A percentile compares a stretch with the other conserved stretches of the same genome.
Evolutionary conservation across 1,140 invertebrate genomes (phyloP).

Genomic region (Camponotus pennsylvanicus): DNA sequence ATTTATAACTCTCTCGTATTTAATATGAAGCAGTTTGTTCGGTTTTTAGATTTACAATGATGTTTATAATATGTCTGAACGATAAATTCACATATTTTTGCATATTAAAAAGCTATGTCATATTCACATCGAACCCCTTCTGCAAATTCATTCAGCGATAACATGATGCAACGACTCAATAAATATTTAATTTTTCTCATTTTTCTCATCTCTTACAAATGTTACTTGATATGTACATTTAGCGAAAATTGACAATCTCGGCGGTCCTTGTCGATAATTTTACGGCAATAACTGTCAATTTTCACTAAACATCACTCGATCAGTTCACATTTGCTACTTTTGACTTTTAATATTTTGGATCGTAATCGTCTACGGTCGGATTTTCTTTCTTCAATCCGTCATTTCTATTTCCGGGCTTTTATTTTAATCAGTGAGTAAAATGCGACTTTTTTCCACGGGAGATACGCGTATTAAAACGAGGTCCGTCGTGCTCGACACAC

Average conservation of each 20-base stretch:
- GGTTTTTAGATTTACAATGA: conserved; percentile 4
- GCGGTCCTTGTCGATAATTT: not conserved
- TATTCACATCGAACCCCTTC: not conserved
- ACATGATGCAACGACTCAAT: not conserved
- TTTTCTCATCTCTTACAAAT: not conserved
- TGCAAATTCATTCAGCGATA: not conserved
- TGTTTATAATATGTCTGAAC: not conserved
- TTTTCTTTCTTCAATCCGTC: not conserved
- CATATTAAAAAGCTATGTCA: not conserved
- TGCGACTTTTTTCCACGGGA: conserved; percentile 21
- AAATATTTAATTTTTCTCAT: not conserved
- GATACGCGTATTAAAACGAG: conserved; percentile 56
- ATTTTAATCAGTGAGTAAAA: conserved; percentile 26
- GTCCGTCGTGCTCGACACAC: conserved; percentile 57
- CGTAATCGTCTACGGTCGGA: not conserved
- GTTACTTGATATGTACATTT: not conserved
- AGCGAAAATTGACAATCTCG: not conserved
- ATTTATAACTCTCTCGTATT: not conserved
- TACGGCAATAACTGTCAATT: not conserved
- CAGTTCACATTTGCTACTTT: not conserved
- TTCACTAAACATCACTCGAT: not conserved
- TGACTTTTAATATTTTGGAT: conserved; percentile 11
- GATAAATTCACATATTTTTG: not conserved
- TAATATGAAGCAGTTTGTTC: not conserved
- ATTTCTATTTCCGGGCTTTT: not conserved